Evolutionary conservation across 2,888 invertebrate genomes (phyloP), one percentile per base, ranked within the genome.

Genomic region (Andrena dorsata): DNA sequence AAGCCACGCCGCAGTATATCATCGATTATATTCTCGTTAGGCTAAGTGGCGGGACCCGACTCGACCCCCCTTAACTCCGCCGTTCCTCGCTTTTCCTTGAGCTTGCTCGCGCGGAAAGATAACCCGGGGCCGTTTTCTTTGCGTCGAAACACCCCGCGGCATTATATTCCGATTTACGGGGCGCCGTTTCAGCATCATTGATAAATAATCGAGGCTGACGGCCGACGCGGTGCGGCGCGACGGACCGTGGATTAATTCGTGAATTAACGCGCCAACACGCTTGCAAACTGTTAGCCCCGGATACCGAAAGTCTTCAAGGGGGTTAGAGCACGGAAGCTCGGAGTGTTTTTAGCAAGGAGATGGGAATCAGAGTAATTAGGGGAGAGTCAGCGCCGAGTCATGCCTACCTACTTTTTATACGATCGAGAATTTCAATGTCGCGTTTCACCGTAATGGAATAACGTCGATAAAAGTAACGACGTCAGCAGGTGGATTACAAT

Each of bases 21-120:
- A 92, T 92, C 92, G 90, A 91, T 92, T 91, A 92, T 91, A 88
- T 91, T 88, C 92, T 92, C 92, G 91, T 92, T 92, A 92, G 89
- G 82, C 87, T 90, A 92, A 92, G 83, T 83, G 78, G 83, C 63
- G 58, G 30, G 32, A 23, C 58, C 75, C 70, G 47, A n/a, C 47
- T 61, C 51, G 10, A 41, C 56, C 56, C 35, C 16, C 20, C 8
- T 64, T 56, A 16, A 60, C 32, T 65, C 51, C 64, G 35, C 49
- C 32, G 60, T 61, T 30, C 64, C 64, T 76, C 77, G 66, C 74
- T 75, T 80, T 77, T 82, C 78, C 82, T 69, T 70, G 76, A 20
- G 76, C 16, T 61, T 63, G 74, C 28, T 77, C 87, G 73, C 82
- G 83, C 78, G 89, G 89, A 88, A 88, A 88, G 88, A 88, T 88